These are phyloP conservation scores for Chelonus formosanus DNA, from an alignment of 2,888 invertebrate genomes.

Conservation along the genomic window DNA sequence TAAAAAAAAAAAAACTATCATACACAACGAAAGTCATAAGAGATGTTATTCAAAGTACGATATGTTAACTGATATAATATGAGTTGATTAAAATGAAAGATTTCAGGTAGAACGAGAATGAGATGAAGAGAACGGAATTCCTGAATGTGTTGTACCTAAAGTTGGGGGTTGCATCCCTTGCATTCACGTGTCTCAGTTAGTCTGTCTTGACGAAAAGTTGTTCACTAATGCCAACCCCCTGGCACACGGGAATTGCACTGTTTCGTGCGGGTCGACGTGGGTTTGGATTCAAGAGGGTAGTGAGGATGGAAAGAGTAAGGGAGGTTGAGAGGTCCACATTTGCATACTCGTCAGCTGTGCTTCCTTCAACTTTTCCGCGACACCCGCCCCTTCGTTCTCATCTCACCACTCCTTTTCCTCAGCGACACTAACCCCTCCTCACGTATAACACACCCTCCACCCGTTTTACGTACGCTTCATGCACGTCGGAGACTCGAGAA, in stretches of 20 bases:
- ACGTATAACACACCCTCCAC: conserved; percentile 38
- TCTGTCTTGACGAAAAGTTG: conserved; percentile 46
- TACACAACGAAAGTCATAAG: too few relatives aligned
- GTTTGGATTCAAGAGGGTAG: conserved; percentile 24
- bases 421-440: conserved; percentile 32
- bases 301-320: conserved; percentile 33
- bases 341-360: conserved; percentile 47
- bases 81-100: too few relatives aligned
- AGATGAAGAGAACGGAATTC: too few relatives aligned
- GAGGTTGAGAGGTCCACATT: conserved; percentile 56
- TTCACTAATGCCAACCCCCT: conserved; percentile 54
- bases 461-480: conserved; percentile 27
- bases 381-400: conserved; percentile 33
- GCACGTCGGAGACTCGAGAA: conserved; percentile 44
- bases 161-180: conserved; percentile 5
- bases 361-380: conserved; percentile 60
- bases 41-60: too few relatives aligned
- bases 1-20: too few relatives aligned
- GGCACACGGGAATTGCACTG: conserved; percentile 57
- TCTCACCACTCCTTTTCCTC: conserved; percentile 27
- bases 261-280: conserved; percentile 45
- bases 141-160: too few relatives aligned
- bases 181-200: conserved; percentile 36
- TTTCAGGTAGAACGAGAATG: too few relatives aligned
- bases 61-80: too few relatives aligned